Evolutionary conservation across 2,797 vertebrate species (phyloP), one percentile per base, ranked within the genome.

Genomic region (Nyctibius grandis): DNA sequence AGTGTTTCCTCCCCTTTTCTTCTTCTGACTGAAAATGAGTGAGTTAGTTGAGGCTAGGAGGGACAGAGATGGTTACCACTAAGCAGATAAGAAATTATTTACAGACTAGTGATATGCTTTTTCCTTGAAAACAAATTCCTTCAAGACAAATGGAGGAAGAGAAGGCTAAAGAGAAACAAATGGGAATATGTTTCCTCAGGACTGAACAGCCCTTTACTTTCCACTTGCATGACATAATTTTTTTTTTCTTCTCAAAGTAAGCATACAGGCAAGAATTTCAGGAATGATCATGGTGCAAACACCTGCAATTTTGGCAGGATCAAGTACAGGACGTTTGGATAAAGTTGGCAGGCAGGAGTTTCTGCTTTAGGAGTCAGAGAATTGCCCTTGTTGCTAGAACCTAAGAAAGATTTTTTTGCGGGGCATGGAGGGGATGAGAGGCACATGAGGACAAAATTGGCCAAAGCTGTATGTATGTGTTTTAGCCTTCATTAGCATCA

Each of bases 361-460:
- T 64, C 28, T 76, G 11, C 21, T 67, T 3, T 57, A 20, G 7
- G 47, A 84, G 18, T 80, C 29, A 9, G 36, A 80, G 12, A 80
- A 29, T 42, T 64, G 23, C 12, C 5, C 11, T 56, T 67, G 26
- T 56, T 80, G 12, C 19, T 72, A 31, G 47, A 70, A 36, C 6
- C 11, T 14, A 69, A 47, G 61, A 54, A 51, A 53, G 7, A 22
- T 3, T 25, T 42, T 40, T 25, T 44, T 38, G 21, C 20, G 2
- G 17, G 15, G 13, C 6, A 3, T 61, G 11, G 3, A 26, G 4
- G 4, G 3, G 1, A 3, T 53, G 19, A 61, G 40, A 44, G 7
- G 15, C 6, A 8, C 36, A 33, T 15, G 16, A 74, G 8, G 38
- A 72, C 31, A 88, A 31, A 85, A 72, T 8, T 36, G 31, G 7